These are phyloP conservation scores for Malurus leucopterus DNA, from an alignment of 2,797 vertebrate genomes.

Conservation along the genomic window DNA sequence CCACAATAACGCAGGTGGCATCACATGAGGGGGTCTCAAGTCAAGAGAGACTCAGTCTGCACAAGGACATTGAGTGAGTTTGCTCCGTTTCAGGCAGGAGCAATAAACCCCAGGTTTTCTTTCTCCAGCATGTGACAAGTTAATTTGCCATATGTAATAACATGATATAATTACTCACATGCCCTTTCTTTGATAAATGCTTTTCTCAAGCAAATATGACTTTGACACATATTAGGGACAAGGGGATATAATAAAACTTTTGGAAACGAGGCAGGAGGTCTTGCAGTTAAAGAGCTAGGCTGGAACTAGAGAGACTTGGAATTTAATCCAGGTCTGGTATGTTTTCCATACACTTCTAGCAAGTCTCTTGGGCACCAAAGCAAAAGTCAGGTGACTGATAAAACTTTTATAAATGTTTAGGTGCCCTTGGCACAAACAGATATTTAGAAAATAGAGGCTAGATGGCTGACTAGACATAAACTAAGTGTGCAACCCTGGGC, in stretches of 20 bases:
- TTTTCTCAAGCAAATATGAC: background rate
- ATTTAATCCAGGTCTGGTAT: background rate
- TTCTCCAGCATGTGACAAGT: background rate
- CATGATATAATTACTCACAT: background rate
- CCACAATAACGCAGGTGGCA: slow-evolving; percentile 25
- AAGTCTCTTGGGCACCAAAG: background rate
- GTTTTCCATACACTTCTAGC: background rate
- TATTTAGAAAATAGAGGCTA: background rate
- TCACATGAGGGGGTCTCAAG: slow-evolving; percentile 1
- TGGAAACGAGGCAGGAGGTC: background rate
- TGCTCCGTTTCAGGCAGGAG: background rate
- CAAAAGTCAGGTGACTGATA: background rate
- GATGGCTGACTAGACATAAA: background rate
- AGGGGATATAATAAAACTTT: background rate
- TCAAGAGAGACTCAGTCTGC: background rate
- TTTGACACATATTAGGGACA: background rate
- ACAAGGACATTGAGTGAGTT: background rate
- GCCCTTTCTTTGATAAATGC: background rate
- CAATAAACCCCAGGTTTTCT: background rate
- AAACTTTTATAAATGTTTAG: background rate
- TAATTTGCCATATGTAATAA: slow-evolving; percentile 15
- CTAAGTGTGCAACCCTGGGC: background rate
- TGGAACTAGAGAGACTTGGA: background rate
- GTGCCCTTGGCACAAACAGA: background rate
- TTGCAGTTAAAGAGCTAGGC: background rate